Evolutionary conservation across 1,140 invertebrate genomes (phyloP).

Genomic region (Phymastichus coffea): DNA sequence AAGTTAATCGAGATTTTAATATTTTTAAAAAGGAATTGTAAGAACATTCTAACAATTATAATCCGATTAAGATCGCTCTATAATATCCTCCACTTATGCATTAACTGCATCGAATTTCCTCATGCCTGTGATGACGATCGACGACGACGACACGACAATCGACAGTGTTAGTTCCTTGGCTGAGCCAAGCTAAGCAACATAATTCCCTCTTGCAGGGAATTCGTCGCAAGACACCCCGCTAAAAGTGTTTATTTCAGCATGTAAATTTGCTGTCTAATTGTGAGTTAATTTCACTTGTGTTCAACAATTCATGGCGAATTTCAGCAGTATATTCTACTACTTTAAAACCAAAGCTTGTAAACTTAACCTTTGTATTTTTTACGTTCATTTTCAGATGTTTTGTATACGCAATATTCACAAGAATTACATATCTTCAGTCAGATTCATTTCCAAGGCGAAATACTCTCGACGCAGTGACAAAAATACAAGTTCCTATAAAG

Average conservation of each 20-base stretch:
- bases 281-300: constrained; percentile 4
- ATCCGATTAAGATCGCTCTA: too few species aligned
- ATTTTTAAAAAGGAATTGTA: too few species aligned
- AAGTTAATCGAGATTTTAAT: too few species aligned
- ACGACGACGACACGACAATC: too few species aligned
- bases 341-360: neutral
- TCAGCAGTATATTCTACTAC: neutral
- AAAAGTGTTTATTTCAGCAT: constrained; percentile 13
- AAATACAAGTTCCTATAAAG: constrained; percentile 43
- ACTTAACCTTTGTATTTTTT: too few species aligned
- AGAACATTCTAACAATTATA: too few species aligned
- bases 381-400: constrained; percentile 54
- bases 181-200: too few species aligned
- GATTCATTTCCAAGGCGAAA: constrained; percentile 34
- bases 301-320: neutral
- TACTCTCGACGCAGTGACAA: constrained; percentile 50
- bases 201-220: neutral
- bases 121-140: too few species aligned
- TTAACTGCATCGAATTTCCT: too few species aligned
- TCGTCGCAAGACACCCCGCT: neutral
- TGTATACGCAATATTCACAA: constrained; percentile 43
- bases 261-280: constrained; percentile 14
- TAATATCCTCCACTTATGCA: too few species aligned
- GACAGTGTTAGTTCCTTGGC: too few species aligned
- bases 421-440: constrained; percentile 34